Base-by-base conservation (phyloP, 2,797 vertebrate genomes). In the Melanotaenia pygmaea region DNA sequence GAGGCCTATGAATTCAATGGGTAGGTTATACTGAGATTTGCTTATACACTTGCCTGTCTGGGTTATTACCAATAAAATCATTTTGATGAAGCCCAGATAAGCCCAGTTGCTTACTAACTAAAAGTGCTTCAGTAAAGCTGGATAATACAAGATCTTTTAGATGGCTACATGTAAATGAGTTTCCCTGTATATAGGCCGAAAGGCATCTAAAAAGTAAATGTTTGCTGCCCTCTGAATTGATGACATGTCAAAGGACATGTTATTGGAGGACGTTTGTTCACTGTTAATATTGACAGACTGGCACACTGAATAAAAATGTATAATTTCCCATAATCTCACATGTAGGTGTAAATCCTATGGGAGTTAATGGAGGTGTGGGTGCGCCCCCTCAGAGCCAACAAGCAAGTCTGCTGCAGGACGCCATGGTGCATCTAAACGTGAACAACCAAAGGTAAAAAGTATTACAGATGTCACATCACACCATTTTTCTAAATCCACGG, bases 341-440 rank as follows among this genome's bases (percentile, higher is more conserved):
- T 32, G 9, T 86, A 93, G 97, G 93, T 93, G 83, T 93, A 37
- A 98, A 94, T 93, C 91, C 97, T 64, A 96, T 98, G 94, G 97
- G 97, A 83, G 96, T 99, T 61, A 99, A 99, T 80, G 98, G 97
- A 88, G 96, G 96, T 64, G 96, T 97, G 40, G 93, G 92, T 37
- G 92, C 95, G 85, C 91, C 96, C 64, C 40, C 95, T 16, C 91
- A 95, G 40, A 94, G 64, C 82, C 95, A 95, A 81, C 92, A 94
- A 81, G 72, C 92, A 72, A 98, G 70, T 90, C 93, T 99, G 73
- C 92, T 99, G 70, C 94, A 97, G 89, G 97, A 99, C 47, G 93
- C 97, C 11, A 97, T 99, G 96, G 93, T 98, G 85, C 96, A 98
- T 93, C 94, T 96, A 91, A 96, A 95, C 84, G 96, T 98, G 92